Evolutionary conservation across 2,113 vertebrate genomes (phyloP).

Genomic region (Isurus oxyrinchus): DNA sequence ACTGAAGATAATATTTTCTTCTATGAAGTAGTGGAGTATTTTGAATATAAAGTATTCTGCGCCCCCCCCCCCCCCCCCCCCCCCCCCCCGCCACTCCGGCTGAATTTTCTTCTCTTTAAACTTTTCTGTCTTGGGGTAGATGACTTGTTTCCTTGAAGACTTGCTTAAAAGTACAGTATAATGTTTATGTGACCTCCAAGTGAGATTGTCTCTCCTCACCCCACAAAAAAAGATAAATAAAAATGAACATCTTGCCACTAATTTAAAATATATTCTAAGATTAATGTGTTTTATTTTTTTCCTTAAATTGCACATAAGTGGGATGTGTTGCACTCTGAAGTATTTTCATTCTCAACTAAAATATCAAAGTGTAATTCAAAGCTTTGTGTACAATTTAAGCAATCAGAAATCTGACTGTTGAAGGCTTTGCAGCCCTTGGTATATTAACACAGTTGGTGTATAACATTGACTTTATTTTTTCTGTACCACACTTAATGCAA

Average conservation of each 20-base stretch:
- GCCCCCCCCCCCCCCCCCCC: no score
- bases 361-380: neutral
- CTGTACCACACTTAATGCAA: neutral
- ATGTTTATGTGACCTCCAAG: neutral
- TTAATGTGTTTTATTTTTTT: neutral
- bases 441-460: neutral
- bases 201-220: neutral
- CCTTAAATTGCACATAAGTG: neutral
- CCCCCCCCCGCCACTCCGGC: no score
- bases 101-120: no score
- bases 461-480: neutral
- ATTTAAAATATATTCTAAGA: neutral
- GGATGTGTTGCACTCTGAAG: neutral
- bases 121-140: no score
- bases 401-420: neutral
- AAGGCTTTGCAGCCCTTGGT: neutral
- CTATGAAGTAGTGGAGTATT: no score
- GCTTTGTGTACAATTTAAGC: neutral
- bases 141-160: neutral
- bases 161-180: neutral
- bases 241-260: neutral
- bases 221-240: neutral
- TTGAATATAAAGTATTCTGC: no score
- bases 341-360: neutral
- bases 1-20: no score